Conservation (phyloP, 2,113 vertebrate species). For the Proterorhinus semilunaris region DNA sequence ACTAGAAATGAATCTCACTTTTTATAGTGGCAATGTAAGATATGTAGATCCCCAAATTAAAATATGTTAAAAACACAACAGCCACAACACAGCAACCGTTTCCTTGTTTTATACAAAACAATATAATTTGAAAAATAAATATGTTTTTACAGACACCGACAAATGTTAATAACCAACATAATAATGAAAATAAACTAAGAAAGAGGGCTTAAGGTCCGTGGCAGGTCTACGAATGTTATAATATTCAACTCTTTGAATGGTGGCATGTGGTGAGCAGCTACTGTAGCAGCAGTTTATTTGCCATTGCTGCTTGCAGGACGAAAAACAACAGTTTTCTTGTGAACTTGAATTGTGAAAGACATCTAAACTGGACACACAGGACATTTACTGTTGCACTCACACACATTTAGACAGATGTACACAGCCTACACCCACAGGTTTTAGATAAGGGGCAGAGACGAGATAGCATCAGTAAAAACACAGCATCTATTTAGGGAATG, state of each 20-base stretch:
- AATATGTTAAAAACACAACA: slow-evolving; percentile 61
- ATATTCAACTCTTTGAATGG: slow-evolving; percentile 46
- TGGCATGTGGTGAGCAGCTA: slow-evolving; percentile 39
- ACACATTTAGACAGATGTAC: slow-evolving; percentile 26
- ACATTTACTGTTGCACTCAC: slow-evolving; percentile 29
- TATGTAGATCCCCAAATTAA: slow-evolving; percentile 16
- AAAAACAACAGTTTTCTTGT: slow-evolving; percentile 36
- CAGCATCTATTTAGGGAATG: slow-evolving; percentile 70
- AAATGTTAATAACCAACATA: slow-evolving; percentile 70
- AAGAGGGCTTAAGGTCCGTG: slow-evolving; percentile 62
- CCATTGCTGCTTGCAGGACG: slow-evolving; percentile 45
- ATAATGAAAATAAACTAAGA: slow-evolving; percentile 64
- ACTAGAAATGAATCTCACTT: not conserved
- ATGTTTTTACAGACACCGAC: slow-evolving; percentile 75
- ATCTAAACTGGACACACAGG: slow-evolving; percentile 40
- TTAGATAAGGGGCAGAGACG: slow-evolving; percentile 36
- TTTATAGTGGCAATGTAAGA: slow-evolving; percentile 8
- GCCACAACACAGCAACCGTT: slow-evolving; percentile 72
- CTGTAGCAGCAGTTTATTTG: slow-evolving; percentile 59
- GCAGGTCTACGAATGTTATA: slow-evolving; percentile 46
- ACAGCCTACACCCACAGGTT: slow-evolving; percentile 30
- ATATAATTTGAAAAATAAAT: slow-evolving; percentile 84
- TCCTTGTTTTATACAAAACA: slow-evolving; percentile 80
- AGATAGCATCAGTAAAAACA: slow-evolving; percentile 53
- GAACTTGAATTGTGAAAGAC: slow-evolving; percentile 60